Evolutionary conservation across 2,113 vertebrate genomes (phyloP), one percentile per base, ranked within the genome.

Genomic region (Tautogolabrus adspersus): DNA sequence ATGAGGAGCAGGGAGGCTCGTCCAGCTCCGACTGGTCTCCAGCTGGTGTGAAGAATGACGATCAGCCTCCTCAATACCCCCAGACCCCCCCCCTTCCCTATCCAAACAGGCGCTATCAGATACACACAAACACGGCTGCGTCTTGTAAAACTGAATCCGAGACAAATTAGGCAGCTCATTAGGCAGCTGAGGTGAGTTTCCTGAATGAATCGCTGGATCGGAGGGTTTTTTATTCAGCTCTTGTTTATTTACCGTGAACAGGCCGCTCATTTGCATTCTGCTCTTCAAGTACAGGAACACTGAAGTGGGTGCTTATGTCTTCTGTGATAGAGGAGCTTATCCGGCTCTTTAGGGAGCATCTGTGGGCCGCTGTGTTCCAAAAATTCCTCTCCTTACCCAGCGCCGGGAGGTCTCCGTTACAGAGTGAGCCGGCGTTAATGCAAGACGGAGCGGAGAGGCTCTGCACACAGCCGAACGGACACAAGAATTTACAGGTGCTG

Each of bases 261-360:
- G 82, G 60, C 63, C 26, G 72, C 79, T 89, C 81, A 90, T 91
- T 87, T 88, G 85, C 87, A 91, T 92, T 84, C 78, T 86, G 67
- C 69, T 74, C 69, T 88, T 72, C 64, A 65, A 89, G 81, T 82
- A 74, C 83, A 92, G 87, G 72, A 82, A 86, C 78, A 66, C 76
- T 88, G 69, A 83, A 90, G 89, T 85, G 86, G 85, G 82, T 90
- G 74, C 89, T 91, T 87, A 81, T 84, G 87, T 89, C 70, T 85
- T 84, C 79, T 79, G 88, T 86, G 86, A 82, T 77, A 59, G 72
- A 64, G 52, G 63, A 83, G 83, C 79, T 91, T 83, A 86, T 91
- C 82, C 82, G 60, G 86, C 83, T 83, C 85, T 89, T 87, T 57
- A 64, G 75, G 64, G 76, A 91, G 82, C 85, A 87, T 88, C 87